Base-by-base conservation (phyloP, 1,140 invertebrate genomes). In the Anastrepha obliqua region DNA sequence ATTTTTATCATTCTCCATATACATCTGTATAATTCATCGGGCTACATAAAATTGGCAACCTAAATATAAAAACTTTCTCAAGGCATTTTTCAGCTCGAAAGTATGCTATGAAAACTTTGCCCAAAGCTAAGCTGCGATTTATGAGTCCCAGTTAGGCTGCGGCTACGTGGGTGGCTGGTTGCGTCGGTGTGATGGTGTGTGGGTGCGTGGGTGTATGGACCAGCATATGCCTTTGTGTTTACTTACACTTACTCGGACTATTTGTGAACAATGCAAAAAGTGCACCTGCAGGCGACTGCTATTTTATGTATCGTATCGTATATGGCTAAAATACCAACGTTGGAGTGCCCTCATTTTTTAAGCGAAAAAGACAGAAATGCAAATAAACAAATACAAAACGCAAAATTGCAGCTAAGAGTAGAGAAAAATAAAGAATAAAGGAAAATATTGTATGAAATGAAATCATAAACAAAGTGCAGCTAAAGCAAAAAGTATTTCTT, bases 221-320 rank as follows among this genome's bases (percentile, higher is more conserved):
- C 9, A 39, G 3, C 3, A 70, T 9, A 11, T 15, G 4, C 2
- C 17, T 29, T 55, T 55, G 9, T 47, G 8, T 55, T 20, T n/a
- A 20, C 55, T 6, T 15, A 47, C 47, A 29, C 20, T 42, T 20
- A 15, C 47, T 81, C 55, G 47, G 20, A 20, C 7, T 58, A 47
- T 58, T 20, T 55, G 74, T 81, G 20, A 55, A 81, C 74, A 81
- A 81, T 81, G 74, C 74, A 81, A 81, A 55, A 81, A 81, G 44
- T 81, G n/a, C 17, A 47, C 47, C 74, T 81, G 74, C 44, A 55
- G 51, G 51, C 47, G 74, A 58, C 47, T 81, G 47, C 74, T 81
- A 42, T 55, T 81, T 55, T 81, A 29, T 81, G n/a, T 47, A 51
- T 64, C 13, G 7, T 13, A 13, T 58, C 13, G 7, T 13, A 13